These are phyloP conservation scores for Drosophila burlai DNA, from an alignment of 1,140 invertebrate species.

Conservation along the genomic window DNA sequence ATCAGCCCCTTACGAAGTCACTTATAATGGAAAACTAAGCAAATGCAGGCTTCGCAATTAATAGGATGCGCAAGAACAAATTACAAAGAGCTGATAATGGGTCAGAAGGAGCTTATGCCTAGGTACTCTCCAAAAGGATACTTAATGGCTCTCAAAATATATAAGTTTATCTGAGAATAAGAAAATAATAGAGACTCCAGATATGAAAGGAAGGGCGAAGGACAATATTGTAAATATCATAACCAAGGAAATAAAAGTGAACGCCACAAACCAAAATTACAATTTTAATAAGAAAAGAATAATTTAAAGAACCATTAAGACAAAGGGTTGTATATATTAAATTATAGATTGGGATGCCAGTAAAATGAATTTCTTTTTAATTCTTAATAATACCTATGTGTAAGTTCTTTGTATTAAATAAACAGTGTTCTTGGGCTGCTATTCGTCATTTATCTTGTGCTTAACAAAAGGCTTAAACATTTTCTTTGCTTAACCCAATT, in stretches of 20 bases:
- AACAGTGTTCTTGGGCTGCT: too few relatives aligned
- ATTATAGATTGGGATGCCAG: background rate
- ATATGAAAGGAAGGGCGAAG: background rate
- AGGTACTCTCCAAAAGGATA: background rate
- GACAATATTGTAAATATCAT: too few relatives aligned
- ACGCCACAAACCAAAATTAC: background rate
- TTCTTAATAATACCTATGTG: background rate
- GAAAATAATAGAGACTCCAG: too few relatives aligned
- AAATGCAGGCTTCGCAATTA: constrained; percentile 9
- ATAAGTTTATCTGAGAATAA: background rate
- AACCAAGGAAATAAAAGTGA: too few relatives aligned
- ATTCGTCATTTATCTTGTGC: background rate
- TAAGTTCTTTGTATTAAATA: background rate
- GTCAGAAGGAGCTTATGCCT: constrained; percentile 17
- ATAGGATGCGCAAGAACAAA: background rate
- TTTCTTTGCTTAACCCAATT: too few relatives aligned
- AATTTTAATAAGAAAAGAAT: background rate
- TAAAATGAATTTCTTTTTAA: too few relatives aligned
- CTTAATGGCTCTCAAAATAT: background rate
- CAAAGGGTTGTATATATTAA: background rate
- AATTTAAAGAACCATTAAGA: background rate
- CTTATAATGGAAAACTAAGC: constrained; percentile 40
- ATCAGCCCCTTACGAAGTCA: constrained; percentile 11
- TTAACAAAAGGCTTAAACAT: background rate
- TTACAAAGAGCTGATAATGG: constrained; percentile 2